phyloP scores from a whole-genome alignment of 2,797 vertebrate genomes.

The Mormyrops boulengeri region DNA sequence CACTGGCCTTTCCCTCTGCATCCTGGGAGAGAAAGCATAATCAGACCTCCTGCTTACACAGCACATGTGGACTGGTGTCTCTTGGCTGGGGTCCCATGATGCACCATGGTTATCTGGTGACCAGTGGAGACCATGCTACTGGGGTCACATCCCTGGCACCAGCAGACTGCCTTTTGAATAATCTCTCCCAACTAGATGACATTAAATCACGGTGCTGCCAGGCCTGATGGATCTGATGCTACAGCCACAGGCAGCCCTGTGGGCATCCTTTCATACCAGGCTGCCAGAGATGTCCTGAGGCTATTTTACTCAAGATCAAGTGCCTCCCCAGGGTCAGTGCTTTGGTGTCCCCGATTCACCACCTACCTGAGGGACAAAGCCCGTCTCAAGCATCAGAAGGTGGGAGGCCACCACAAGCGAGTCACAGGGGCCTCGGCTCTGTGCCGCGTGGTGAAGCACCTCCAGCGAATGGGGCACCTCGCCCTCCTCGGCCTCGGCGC shows the following conservation, averaged over 20 bases:
- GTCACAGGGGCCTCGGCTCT: slow-evolving; percentile 59
- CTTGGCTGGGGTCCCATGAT: not conserved
- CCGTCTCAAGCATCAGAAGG: slow-evolving; percentile 86
- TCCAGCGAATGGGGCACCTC: slow-evolving; percentile 79
- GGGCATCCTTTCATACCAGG: not conserved
- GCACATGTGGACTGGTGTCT: not conserved
- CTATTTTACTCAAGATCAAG: not conserved
- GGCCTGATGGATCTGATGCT: not conserved
- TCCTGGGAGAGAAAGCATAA: slow-evolving; percentile 50
- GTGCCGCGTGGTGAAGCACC: slow-evolving; percentile 68
- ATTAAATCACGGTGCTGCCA: not conserved
- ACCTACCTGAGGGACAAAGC: slow-evolving; percentile 77
- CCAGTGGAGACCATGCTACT: not conserved
- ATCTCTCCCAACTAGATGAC: not conserved
- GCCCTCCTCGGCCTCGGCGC: slow-evolving; percentile 74
- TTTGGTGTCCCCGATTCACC: not conserved
- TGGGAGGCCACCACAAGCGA: slow-evolving; percentile 72
- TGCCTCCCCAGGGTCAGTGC: not conserved
- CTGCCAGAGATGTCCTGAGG: not conserved
- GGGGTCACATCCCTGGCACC: not conserved
- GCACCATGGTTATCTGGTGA: not conserved
- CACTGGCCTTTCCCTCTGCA: slow-evolving; percentile 51
- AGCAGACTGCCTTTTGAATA: not conserved
- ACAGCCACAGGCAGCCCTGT: not conserved
- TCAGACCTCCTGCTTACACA: not conserved